Conservation (phyloP, 1,140 invertebrate genomes). For the Danaus plexippus region DNA sequence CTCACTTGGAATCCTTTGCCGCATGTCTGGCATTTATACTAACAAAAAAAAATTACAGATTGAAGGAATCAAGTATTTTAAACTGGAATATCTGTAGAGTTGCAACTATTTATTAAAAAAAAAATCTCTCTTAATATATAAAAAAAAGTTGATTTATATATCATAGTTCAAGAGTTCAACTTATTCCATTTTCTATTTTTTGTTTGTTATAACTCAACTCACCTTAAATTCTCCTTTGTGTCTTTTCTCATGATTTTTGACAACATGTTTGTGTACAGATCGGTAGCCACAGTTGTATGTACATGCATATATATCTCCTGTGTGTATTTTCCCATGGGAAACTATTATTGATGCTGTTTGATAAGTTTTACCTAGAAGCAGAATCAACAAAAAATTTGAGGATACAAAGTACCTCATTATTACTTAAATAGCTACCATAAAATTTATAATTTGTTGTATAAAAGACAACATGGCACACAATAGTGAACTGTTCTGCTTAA, state of each 20-base stretch:
- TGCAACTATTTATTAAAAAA: too few species aligned
- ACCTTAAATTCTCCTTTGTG: slow-evolving; percentile 49
- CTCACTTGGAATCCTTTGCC: slow-evolving; percentile 66
- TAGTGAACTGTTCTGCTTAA: neutral
- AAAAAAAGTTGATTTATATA: too few species aligned
- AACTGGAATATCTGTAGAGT: too few species aligned
- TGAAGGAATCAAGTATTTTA: too few species aligned
- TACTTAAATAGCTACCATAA: neutral
- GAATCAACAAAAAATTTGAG: neutral
- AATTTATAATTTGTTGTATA: neutral
- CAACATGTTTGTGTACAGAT: slow-evolving; percentile 37
- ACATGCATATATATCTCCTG: slow-evolving; percentile 29
- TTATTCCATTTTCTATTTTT: neutral
- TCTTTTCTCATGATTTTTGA: slow-evolving; percentile 41
- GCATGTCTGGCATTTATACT: slow-evolving; percentile 70
- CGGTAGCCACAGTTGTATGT: slow-evolving; percentile 43
- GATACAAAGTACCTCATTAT: neutral
- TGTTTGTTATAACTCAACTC: slow-evolving; percentile 1
- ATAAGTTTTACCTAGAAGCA: slow-evolving; percentile 45
- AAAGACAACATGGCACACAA: too few species aligned
- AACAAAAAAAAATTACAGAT: slow-evolving; percentile 25
- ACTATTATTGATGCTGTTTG: slow-evolving; percentile 40
- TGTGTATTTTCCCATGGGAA: slow-evolving; percentile 41
- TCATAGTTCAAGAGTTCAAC: too few species aligned
- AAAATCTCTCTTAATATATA: too few species aligned